phyloP scores from a whole-genome alignment of 2,113 vertebrate genomes.

The Arenaria interpres region DNA sequence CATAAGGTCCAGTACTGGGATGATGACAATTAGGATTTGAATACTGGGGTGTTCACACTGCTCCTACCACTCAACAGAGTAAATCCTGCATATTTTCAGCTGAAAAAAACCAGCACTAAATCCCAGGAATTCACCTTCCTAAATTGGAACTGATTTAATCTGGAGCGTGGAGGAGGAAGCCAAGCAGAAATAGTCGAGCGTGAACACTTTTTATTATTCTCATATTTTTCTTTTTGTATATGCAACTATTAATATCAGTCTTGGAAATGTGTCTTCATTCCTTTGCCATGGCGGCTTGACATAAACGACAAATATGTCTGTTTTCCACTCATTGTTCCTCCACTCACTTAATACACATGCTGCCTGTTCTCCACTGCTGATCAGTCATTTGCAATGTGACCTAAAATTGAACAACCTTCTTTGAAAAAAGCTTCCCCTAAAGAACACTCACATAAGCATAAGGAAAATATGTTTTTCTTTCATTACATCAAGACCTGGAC shows the following conservation, averaged over 20 bases:
- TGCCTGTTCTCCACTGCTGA: not conserved
- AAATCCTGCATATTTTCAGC: not conserved
- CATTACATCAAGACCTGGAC: slow-evolving; percentile 18
- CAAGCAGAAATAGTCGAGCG: not conserved
- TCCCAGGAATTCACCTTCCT: not conserved
- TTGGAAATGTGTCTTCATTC: not conserved
- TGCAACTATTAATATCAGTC: not conserved
- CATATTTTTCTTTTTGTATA: not conserved
- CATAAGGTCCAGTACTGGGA: not conserved
- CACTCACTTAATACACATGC: not conserved
- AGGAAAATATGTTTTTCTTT: not conserved
- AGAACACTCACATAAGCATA: not conserved
- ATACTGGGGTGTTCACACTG: not conserved
- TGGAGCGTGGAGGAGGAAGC: fast-evolving
- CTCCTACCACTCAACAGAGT: not conserved
- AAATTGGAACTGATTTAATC: fast-evolving
- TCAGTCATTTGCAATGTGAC: not conserved
- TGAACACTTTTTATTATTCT: not conserved
- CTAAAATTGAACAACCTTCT: not conserved
- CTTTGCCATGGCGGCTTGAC: not conserved
- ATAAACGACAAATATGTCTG: not conserved
- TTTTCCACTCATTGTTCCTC: not conserved
- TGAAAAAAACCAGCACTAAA: fast-evolving
- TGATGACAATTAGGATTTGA: not conserved
- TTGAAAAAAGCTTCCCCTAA: not conserved